Percentiles rank a stretch among this genome's conserved stretches.
phyloP scores from a whole-genome alignment of 2,797 vertebrate genomes.

The Columba guinea region DNA sequence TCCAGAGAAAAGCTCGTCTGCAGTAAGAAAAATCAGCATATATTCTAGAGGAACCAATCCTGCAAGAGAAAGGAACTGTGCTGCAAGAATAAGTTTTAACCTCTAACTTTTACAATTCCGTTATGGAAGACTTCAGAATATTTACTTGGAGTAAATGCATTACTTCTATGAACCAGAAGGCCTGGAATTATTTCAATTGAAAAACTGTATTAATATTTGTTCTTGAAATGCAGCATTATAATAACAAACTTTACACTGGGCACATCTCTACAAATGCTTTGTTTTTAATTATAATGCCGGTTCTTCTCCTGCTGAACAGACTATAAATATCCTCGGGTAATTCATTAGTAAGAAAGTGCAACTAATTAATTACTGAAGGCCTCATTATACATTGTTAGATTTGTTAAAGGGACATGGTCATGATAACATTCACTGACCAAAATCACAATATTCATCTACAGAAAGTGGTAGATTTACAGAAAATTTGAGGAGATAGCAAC shows the following conservation, averaged over 20 bases:
- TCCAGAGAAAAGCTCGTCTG: neutral
- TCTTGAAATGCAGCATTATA: neutral
- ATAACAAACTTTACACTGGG: neutral
- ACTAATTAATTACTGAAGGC: slow-evolving; percentile 13
- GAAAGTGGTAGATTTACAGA: neutral
- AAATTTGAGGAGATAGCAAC: neutral
- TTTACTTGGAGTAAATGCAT: neutral
- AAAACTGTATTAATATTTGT: neutral
- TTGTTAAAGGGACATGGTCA: neutral
- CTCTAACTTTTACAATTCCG: neutral
- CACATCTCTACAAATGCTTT: neutral
- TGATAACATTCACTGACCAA: neutral
- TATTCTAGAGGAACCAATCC: neutral
- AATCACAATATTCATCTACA: neutral
- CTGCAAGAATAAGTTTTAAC: neutral
- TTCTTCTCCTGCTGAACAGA: slow-evolving; percentile 13
- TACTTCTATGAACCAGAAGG: neutral
- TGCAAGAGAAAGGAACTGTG: neutral
- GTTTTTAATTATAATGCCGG: neutral
- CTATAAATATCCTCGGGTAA: slow-evolving; percentile 26
- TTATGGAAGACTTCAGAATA: neutral
- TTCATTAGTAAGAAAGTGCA: slow-evolving; percentile 14
- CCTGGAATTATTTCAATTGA: neutral
- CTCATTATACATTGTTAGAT: neutral
- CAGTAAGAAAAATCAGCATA: neutral